Evolutionary conservation across 2,888 invertebrate genomes (phyloP).

Genomic region (Chloroclysta siterata): DNA sequence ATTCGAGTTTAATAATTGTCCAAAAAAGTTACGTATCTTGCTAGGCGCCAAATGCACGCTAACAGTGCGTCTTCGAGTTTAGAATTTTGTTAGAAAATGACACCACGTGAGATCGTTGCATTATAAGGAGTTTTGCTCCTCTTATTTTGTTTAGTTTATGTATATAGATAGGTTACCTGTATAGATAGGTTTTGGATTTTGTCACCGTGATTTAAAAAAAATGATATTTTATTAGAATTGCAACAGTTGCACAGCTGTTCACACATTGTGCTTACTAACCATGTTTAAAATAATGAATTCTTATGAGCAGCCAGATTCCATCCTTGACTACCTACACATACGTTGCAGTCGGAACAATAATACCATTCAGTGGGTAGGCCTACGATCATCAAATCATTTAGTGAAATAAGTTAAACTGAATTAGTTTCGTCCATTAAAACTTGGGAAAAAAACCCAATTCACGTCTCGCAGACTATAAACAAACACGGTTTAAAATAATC

Average conservation of each 20-base stretch:
- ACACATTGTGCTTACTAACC: no score
- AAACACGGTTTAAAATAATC: conserved; percentile 51
- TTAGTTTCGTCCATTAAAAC: not conserved
- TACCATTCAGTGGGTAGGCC: no score
- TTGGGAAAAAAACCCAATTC: conserved; percentile 14
- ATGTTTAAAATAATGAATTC: no score
- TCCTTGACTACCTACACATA: no score
- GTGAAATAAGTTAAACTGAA: not conserved
- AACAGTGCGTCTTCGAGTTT: conserved; percentile 61
- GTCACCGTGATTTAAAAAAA: no score
- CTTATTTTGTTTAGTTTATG: not conserved
- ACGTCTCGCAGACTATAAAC: conserved; percentile 9
- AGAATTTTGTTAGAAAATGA: conserved; percentile 61
- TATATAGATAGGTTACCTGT: not conserved
- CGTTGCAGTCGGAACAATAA: no score
- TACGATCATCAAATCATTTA: not conserved
- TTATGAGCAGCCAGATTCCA: no score
- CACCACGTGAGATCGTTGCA: conserved; percentile 45
- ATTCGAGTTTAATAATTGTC: conserved; percentile 76
- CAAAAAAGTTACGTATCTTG: conserved; percentile 73
- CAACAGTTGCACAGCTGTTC: no score
- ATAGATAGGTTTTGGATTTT: not conserved
- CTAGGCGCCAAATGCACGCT: conserved; percentile 80
- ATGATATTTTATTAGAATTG: no score
- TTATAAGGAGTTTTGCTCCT: conserved; percentile 1